Evolutionary conservation across 2,888 invertebrate species (phyloP), one percentile per base, ranked within the genome.

Genomic region (Sclerodermus sp.): DNA sequence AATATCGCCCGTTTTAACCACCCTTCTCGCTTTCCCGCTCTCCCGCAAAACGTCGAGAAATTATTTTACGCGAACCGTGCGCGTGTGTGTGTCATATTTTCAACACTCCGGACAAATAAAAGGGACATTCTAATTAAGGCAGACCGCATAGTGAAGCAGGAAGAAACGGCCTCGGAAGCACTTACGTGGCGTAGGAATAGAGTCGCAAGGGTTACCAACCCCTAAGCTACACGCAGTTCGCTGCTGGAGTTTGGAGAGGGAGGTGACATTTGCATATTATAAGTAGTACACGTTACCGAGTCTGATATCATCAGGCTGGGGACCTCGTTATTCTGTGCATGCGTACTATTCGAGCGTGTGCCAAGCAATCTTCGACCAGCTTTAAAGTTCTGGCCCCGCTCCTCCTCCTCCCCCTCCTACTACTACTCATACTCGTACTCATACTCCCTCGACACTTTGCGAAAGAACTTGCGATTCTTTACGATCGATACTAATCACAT

Each of bases 261-360:
- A 60, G 60, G 12, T 12, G 55, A 62, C 69, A 77, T 77, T 77
- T 76, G 75, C 77, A 77, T 77, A 76, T 76, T 76, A 74, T 77
- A 77, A 77, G 76, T 76, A 75, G 73, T 74, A 71, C 76, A 76
- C 61, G 74, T 68, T 70, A 71, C 68, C 63, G 56, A 13, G 60
- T 42, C 64, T 65, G 77, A 77, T 77, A 75, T 71, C 64, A 76
- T 76, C 71, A 54, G 51, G 31, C 45, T 40, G 49, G 61, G 66
- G 66, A 68, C 72, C 73, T 74, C 72, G 74, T 74, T 74, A 71
- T 69, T 67, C 67, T 60, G 63, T 73, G 67, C 65, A 70, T 70
- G 68, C 64, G 64, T 69, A 71, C 62, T 51, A 71, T 71, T 72
- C 66, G 66, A 67, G 66, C 60, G 63, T 62, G 62, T 59, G 58